phyloP scores from a whole-genome alignment of 1,140 invertebrate genomes.

The Penaeus vannamei region DNA sequence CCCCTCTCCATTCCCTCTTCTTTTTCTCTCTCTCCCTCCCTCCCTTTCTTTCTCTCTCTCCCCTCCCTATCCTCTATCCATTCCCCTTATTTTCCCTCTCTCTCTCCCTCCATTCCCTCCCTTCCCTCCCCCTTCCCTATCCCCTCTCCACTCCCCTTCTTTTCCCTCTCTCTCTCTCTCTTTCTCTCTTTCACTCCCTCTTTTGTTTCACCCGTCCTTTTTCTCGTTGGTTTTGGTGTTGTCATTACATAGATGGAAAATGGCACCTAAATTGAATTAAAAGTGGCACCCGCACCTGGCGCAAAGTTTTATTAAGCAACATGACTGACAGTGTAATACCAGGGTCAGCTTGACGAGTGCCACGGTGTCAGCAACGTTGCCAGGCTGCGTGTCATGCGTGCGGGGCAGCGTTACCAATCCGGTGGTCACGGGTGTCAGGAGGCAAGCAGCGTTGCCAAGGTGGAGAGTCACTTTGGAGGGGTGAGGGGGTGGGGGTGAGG shows the following conservation, averaged over 20 bases:
- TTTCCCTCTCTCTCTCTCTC: conserved; percentile 7
- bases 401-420: no score
- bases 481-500: no score
- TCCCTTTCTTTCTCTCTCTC: not conserved
- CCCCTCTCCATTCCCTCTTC: not conserved
- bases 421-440: no score
- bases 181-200: conserved; percentile 2
- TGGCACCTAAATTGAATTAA: conserved; percentile 50
- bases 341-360: conserved; percentile 10
- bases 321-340: conserved; percentile 42
- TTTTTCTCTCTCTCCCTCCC: not conserved
- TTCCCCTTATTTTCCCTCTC: not conserved
- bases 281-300: conserved; percentile 37
- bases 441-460: no score
- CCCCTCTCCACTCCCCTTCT: not conserved
- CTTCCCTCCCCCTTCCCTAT: no score
- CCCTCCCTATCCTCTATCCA: no score
- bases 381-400: no score
- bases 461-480: no score
- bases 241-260: conserved; percentile 18
- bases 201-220: not conserved
- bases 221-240: conserved; percentile 17
- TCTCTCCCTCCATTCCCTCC: no score
- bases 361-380: not conserved
- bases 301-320: conserved; percentile 39